These are phyloP conservation scores for Pseudochirops cupreus DNA, from an alignment of 2,797 vertebrate genomes.

Conservation along the genomic window DNA sequence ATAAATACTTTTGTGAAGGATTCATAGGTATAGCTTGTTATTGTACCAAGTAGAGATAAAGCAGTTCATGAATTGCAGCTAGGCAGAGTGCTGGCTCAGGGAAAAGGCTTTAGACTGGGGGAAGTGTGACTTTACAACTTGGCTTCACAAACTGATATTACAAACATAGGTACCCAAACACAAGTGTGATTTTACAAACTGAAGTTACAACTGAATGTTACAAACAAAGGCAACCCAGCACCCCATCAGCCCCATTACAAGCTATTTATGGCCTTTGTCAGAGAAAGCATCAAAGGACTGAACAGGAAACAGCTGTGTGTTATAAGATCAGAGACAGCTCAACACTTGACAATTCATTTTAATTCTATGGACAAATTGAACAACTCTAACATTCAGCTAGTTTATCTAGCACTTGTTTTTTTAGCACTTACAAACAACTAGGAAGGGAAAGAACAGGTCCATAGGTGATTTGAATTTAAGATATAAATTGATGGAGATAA, in stretches of 20 bases:
- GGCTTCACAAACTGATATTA: too few species aligned
- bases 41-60: too few species aligned
- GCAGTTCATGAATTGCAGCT: too few species aligned
- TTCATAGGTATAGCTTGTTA: too few species aligned
- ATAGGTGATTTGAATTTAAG: neutral
- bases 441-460: neutral
- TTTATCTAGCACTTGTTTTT: neutral
- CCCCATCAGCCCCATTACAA: neutral
- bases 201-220: too few species aligned
- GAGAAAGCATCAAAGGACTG: neutral
- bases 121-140: too few species aligned
- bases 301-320: neutral
- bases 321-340: neutral
- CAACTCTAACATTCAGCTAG: neutral
- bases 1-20: too few species aligned
- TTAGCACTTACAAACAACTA: neutral
- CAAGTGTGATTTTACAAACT: too few species aligned
- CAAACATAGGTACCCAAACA: too few species aligned
- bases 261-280: neutral
- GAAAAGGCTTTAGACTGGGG: too few species aligned
- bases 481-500: neutral
- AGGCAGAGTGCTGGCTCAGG: too few species aligned
- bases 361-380: neutral
- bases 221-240: too few species aligned
- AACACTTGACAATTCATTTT: neutral